Base-by-base conservation (phyloP, 2,113 vertebrate genomes). In the Pimephales promelas region DNA sequence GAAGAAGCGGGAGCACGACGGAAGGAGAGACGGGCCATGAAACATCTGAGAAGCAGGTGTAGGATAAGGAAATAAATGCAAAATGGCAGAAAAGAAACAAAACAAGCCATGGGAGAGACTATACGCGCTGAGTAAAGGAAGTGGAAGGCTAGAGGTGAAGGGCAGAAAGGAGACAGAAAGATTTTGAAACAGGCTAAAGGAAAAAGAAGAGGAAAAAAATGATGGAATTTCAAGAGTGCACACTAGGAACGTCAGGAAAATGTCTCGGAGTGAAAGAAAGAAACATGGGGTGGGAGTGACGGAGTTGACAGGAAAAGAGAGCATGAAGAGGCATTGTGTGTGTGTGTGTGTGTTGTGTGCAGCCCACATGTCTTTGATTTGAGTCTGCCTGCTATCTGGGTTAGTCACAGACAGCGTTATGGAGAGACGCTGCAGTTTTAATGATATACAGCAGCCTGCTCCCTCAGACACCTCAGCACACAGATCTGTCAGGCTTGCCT, bases 381-480 rank as follows among this genome's bases (percentile, higher is more conserved):
- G 83, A 88, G 84, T 86, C 87, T 86, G 80, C 84, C 87, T 87
- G 82, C 86, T 86, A 88, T 90, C 86, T 86, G 86, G 87, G 87
- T 88, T 87, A 88, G 83, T 83, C 89, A 66, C 83, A 89, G 83
- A 83, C 84, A 87, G 86, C 73, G 78, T 81, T 79, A 86, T 36
- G 64, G 66, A 77, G 80, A 87, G 87, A 81, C 84, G 22, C 79
- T 81, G 64, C 80, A 68, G 83, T 74, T 71, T 83, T 90, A 90
- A 90, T 90, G 89, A 90, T 88, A 90, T 89, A 88, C 89, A 89
- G 88, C 86, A 90, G 88, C 85, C 87, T 82, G 87, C 81, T 87
- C 34, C 40, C 86, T 87, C 86, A 87, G 87, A 90, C 89, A 90
- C 87, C 86, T 89, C 85, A 83, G 79, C 81, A 84, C 79, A 85